Conservation (phyloP, 1,140 invertebrate species). For the Physella acuta region DNA sequence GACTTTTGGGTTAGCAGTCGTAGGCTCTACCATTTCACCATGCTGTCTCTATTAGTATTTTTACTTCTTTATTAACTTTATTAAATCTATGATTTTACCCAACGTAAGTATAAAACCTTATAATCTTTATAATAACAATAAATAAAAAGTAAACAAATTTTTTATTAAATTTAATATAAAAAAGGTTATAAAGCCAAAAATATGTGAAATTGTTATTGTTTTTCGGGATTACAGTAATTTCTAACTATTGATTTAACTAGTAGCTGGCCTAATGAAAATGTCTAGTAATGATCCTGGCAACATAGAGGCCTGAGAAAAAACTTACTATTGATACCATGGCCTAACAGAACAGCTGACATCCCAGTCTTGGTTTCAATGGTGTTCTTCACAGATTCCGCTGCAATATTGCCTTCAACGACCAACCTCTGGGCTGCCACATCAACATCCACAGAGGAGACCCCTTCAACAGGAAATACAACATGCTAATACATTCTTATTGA, state of each 20-base stretch:
- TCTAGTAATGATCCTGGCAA: too few species aligned
- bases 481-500: too few species aligned
- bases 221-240: background rate
- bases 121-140: too few species aligned
- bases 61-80: too few species aligned
- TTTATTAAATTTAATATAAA: background rate
- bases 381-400: constrained; percentile 10
- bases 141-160: too few species aligned
- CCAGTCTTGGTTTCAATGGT: constrained; percentile 14
- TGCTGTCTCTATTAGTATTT: too few species aligned
- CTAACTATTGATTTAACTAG: background rate
- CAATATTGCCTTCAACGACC: constrained; percentile 20
- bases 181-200: background rate
- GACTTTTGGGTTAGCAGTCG: too few species aligned
- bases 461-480: too few species aligned
- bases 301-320: background rate
- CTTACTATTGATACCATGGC: constrained; percentile 14
- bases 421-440: constrained; percentile 10
- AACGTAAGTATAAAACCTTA: too few species aligned
- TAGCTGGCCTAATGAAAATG: background rate
- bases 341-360: constrained; percentile 16
- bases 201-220: background rate
- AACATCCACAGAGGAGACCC: constrained; percentile 13
- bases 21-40: too few species aligned
- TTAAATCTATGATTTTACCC: too few species aligned